Percentiles rank a stretch among this genome's conserved stretches.
phyloP scores from a whole-genome alignment of 1,140 invertebrate genomes.

The Dermatophagoides farinae region DNA sequence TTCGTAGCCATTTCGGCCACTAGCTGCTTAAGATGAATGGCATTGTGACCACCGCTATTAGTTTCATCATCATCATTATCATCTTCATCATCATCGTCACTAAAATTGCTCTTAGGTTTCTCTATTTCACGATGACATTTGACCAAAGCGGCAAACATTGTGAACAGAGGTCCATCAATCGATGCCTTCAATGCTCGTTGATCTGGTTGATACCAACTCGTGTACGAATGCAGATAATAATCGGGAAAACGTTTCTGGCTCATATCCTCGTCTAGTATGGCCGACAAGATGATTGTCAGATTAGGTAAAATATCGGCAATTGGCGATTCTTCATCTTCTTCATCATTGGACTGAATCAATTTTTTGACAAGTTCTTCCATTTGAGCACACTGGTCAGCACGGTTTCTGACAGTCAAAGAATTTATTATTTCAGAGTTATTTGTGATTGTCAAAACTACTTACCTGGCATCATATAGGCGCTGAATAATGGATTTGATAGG shows the following conservation, averaged over 20 bases:
- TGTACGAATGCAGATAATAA: not conserved
- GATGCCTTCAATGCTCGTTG: constrained; percentile 44
- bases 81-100: too few relatives aligned
- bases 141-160: constrained; percentile 47
- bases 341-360: constrained; percentile 31
- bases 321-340: constrained; percentile 40
- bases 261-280: constrained; percentile 32
- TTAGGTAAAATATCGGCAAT: constrained; percentile 11
- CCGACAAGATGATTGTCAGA: constrained; percentile 31
- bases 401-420: constrained; percentile 28
- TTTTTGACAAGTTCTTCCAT: constrained; percentile 46
- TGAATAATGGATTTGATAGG: not conserved
- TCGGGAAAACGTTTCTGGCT: constrained; percentile 30
- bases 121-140: constrained; percentile 48
- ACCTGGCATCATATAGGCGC: too few relatives aligned
- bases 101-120: constrained; percentile 23
- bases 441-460: too few relatives aligned
- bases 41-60: constrained; percentile 22
- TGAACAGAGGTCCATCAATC: constrained; percentile 55
- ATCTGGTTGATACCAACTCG: constrained; percentile 1
- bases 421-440: not conserved
- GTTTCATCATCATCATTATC: too few relatives aligned
- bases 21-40: constrained; percentile 46
- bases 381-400: constrained; percentile 41
- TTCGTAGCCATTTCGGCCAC: constrained; percentile 43